These are phyloP conservation scores for Nycticryphes semicollaris DNA, from an alignment of 2,113 vertebrate species.

Conservation along the genomic window DNA sequence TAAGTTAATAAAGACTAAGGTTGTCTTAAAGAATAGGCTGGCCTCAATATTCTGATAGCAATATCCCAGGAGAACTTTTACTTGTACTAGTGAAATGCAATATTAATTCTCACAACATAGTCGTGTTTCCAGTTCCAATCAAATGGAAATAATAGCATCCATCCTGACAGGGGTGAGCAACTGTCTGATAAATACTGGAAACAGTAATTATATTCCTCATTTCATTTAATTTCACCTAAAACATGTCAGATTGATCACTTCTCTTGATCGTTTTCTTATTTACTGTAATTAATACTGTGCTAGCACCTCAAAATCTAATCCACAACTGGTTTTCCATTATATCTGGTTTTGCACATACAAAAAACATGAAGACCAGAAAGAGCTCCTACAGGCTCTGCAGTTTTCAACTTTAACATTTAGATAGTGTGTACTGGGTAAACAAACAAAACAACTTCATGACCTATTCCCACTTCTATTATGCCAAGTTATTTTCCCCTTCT, in stretches of 20 bases:
- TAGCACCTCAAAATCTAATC: neutral
- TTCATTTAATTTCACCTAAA: neutral
- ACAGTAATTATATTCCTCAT: neutral
- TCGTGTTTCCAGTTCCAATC: neutral
- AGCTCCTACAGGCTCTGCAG: neutral
- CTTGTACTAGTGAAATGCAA: neutral
- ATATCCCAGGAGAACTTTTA: neutral
- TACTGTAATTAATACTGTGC: neutral
- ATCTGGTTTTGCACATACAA: neutral
- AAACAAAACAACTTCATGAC: neutral
- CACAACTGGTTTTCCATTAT: neutral
- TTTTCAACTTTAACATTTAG: neutral
- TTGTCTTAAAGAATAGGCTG: neutral
- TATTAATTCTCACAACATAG: neutral
- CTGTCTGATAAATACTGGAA: neutral
- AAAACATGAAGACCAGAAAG: neutral
- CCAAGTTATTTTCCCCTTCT: neutral
- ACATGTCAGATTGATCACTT: neutral
- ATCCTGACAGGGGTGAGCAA: neutral
- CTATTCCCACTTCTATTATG: neutral
- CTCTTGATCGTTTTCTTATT: neutral
- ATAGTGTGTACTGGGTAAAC: neutral
- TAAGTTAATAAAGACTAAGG: neutral
- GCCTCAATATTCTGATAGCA: neutral
- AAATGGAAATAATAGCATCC: neutral